Evolutionary conservation across 53 echinoderm and acorn worm species (phyloP).

Genomic region (Mesocentrotus franciscanus): DNA sequence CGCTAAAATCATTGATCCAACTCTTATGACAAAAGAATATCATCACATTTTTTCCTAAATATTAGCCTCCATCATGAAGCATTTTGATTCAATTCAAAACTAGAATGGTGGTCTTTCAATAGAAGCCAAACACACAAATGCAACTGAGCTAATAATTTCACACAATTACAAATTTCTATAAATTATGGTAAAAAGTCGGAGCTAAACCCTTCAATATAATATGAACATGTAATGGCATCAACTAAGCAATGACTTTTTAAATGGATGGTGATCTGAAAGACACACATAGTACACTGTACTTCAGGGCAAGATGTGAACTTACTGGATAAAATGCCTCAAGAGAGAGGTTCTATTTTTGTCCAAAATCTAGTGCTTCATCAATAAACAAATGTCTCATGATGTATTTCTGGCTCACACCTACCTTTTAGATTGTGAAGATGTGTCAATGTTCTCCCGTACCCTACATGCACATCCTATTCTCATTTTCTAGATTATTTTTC

Average conservation of each 20-base stretch:
- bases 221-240: neutral
- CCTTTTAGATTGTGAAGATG: neutral
- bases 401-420: constrained; percentile 1
- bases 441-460: neutral
- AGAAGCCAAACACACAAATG: too few species aligned
- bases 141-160: too few species aligned
- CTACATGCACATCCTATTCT: neutral
- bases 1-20: too few species aligned
- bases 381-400: constrained; percentile 32
- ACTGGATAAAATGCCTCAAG: neutral
- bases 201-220: neutral
- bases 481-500: neutral
- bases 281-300: constrained; percentile 1
- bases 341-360: constrained; percentile 31
- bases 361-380: neutral
- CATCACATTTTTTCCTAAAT: too few species aligned
- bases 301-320: constrained; percentile 22
- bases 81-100: too few species aligned
- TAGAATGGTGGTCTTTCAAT: too few species aligned
- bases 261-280: neutral
- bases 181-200: too few species aligned
- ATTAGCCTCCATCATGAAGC: too few species aligned
- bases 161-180: too few species aligned
- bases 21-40: too few species aligned
- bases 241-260: neutral